Conservation (phyloP, 2,888 invertebrate genomes). For the Xylota sylvarum region DNA sequence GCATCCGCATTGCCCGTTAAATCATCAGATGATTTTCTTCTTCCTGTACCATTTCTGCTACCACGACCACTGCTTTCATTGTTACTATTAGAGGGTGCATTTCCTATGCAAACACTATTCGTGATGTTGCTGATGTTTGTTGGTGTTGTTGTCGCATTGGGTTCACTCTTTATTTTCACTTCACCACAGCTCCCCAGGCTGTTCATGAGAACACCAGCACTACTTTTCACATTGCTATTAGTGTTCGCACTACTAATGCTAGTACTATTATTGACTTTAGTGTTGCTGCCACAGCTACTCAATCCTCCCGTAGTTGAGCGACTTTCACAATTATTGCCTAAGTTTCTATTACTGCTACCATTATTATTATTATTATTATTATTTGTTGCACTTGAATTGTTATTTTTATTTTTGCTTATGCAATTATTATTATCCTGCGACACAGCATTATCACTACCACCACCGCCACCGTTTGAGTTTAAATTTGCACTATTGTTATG, state of each 20-base stretch:
- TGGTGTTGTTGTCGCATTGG: constrained; percentile 80
- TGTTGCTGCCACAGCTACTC: constrained; percentile 78
- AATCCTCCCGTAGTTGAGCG: constrained; percentile 13
- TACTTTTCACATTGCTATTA: constrained; percentile 83
- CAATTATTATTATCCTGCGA: constrained; percentile 84
- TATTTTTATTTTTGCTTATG: constrained; percentile 82
- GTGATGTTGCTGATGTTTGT: constrained; percentile 85
- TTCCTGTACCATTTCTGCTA: constrained; percentile 80
- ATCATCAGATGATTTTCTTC: constrained; percentile 75
- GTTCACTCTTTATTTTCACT: constrained; percentile 83
- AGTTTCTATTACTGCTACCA: constrained; percentile 62
- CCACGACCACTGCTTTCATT: constrained; percentile 58
- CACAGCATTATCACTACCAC: constrained; percentile 79
- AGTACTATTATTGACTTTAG: constrained; percentile 82
- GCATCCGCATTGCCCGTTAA: constrained; percentile 73
- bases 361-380: constrained; percentile 85
- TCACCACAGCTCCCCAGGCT: constrained; percentile 80
- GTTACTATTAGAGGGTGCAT: constrained; percentile 80
- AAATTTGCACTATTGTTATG: constrained; percentile 78
- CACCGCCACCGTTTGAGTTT: constrained; percentile 73
- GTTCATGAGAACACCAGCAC: constrained; percentile 23
- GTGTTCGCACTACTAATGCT: constrained; percentile 78
- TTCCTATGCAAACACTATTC: constrained; percentile 80
- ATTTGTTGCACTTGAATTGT: constrained; percentile 76
- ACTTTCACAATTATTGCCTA: constrained; percentile 77